Base-by-base conservation (phyloP, 2,888 invertebrate species). In the Escarpia spicata region DNA sequence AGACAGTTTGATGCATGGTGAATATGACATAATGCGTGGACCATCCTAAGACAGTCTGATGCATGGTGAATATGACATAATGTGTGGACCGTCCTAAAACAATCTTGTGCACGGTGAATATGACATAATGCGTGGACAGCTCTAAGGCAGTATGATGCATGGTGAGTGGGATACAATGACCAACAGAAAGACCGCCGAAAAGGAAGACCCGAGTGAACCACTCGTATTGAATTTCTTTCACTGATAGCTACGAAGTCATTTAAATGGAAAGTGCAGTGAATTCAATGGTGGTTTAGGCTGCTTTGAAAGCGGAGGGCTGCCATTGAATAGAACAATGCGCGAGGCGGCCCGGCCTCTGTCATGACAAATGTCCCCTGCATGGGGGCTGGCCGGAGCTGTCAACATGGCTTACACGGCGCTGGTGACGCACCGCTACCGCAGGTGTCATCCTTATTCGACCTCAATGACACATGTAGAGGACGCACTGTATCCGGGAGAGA, bases 251-350 rank as follows among this genome's bases (percentile, higher is more conserved):
- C 75, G n/a, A 75, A 75, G 75, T 75, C 75, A 75, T 75, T 75
- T 75, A 75, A 75, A 75, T 75, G 75, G 75, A 75, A 75, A 75
- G 75, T 75, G 75, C n/a, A 75, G 75, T 75, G 26, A 75, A 75
- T 75, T 75, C 75, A 75, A 75, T 19, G 75, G 75, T n/a, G n/a
- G 75, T 75, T 75, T 75, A 26, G 26, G 75, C 75, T 75, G 75
- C 26, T 75, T 75, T 75, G 75, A 75, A 75, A 75, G 75, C 75
- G n/a, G 19, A 3, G 26, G n/a, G 75, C n/a, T 26, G 75, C 26
- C 75, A 75, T 26, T 26, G 26, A 75, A 26, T 3, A 26, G 75
- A 15, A 75, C 75, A 75, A 75, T 75, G n/a, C 75, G 6, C 19
- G 26, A 75, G n/a, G 75, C 75, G 3, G 75, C 75, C 75, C 75